Evolutionary conservation across 1,140 invertebrate genomes (phyloP).

Genomic region (Heterodera carotae): DNA sequence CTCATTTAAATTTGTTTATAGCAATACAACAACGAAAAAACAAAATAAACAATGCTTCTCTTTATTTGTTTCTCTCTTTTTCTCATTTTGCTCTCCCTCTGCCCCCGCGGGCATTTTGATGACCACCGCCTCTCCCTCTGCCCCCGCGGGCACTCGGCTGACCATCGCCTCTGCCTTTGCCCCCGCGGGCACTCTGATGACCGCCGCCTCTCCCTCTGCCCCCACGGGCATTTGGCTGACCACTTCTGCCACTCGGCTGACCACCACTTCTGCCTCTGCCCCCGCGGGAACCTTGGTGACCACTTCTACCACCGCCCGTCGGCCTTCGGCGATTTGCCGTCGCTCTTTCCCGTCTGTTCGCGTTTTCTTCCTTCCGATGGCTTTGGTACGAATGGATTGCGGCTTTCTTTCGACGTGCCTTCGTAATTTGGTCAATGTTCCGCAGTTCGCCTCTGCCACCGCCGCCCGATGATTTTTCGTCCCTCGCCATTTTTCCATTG

Average conservation of each 20-base stretch:
- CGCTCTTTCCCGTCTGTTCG: constrained; percentile 17
- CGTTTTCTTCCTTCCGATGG: constrained; percentile 40
- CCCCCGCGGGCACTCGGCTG: neutral
- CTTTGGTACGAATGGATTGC: constrained; percentile 43
- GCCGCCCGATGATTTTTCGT: neutral
- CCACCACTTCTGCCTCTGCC: no score
- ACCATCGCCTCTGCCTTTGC: neutral
- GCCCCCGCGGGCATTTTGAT: no score
- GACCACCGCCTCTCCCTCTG: neutral
- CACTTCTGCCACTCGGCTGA: no score
- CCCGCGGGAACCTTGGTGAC: no score
- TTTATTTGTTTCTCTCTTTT: neutral
- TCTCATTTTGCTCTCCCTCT: neutral
- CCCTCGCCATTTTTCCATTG: constrained; percentile 1
- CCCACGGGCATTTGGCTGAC: no score
- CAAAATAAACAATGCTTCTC: neutral
- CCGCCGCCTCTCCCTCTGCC: no score
- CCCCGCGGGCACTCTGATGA: no score
- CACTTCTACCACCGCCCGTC: no score
- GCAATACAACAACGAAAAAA: no score
- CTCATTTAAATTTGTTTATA: no score
- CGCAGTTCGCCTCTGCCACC: constrained; percentile 60
- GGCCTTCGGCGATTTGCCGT: neutral
- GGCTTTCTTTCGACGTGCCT: constrained; percentile 36
- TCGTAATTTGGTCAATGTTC: constrained; percentile 47